A percentile compares a stretch with the other conserved stretches of the same genome.
Evolutionary conservation across 2,888 invertebrate genomes (phyloP).

Genomic region (Acanthococcus lagerstroemiae): DNA sequence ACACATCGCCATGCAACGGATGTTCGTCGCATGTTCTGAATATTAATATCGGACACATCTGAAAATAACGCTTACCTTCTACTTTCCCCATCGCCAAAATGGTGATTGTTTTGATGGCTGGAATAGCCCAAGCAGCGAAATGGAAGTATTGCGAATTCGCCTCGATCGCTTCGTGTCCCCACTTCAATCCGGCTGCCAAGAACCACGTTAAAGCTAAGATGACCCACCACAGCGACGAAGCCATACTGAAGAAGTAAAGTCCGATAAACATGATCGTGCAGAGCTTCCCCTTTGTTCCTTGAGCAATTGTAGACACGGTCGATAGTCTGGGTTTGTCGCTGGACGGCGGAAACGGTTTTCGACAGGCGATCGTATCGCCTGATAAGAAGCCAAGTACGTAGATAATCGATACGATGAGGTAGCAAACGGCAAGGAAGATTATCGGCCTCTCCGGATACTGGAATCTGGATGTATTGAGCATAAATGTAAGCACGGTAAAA

Average conservation of each 20-base stretch:
- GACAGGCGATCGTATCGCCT: constrained; percentile 71
- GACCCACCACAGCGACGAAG: constrained; percentile 96
- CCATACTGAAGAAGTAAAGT: constrained; percentile 92
- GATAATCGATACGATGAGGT: constrained; percentile 84
- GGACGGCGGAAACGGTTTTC: constrained; percentile 62
- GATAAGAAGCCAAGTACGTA: constrained; percentile 79
- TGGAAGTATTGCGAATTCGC: constrained; percentile 96
- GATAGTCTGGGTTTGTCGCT: constrained; percentile 58
- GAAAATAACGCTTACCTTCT: constrained; percentile 60
- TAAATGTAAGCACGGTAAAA: constrained; percentile 84
- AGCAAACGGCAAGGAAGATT: constrained; percentile 91
- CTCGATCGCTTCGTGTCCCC: constrained; percentile 97
- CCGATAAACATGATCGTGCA: constrained; percentile 95
- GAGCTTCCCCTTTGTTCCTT: constrained; percentile 70
- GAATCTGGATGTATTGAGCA: constrained; percentile 89
- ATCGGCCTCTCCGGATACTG: constrained; percentile 96
- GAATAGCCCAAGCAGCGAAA: constrained; percentile 95
- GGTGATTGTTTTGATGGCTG: constrained; percentile 89
- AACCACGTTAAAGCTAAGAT: constrained; percentile 93
- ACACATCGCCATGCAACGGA: too few species aligned
- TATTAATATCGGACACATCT: not conserved
- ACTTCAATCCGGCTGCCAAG: constrained; percentile 88
- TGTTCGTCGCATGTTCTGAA: too few species aligned
- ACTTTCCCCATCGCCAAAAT: constrained; percentile 92
- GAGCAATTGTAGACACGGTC: constrained; percentile 74